Evolutionary conservation across 1,140 invertebrate species (phyloP), one percentile per base, ranked within the genome.

Genomic region (Pseudomyrmex concolor): DNA sequence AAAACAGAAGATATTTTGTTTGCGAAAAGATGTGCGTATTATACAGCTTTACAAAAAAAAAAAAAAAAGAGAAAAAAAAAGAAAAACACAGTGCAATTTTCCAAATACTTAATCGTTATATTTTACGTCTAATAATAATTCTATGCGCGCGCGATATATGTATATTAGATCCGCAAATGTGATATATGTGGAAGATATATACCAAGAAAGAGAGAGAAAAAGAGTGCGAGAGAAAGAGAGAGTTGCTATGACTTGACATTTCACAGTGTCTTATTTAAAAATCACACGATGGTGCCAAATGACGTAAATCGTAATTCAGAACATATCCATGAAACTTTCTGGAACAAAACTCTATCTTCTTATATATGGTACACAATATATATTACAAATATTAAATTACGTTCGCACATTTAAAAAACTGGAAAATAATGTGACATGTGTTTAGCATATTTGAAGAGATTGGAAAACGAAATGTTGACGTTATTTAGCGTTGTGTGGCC

Each of bases 251-350:
- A 76, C 25, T 34, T 12, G n/a, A 57, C 15, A 34, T 55, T 67
- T 67, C 22, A 50, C 9, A 67, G 48, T 55, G 43, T 80, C 22
- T 70, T 48, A 70, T 12, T 78, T 70, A 71, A 34, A n/a, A 76
- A 59, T 70, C 43, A 19, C 48, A 67, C 34, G 34, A 80, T 50
- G 66, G 66, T 80, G 76, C 76, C 76, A 80, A 80, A 80, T 80
- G 34, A 80, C 17, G 63, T 48, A 34, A 78, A 78, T 2, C n/a
- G 48, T 43, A 60, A 80, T 15, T 50, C 76, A 25, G 8, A 59
- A 80, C 66, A 80, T 80, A 80, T 80, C 76, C 55, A 60, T 70
- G 3, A 55, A 70, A 34, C 34, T 34, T 34, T 34, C n/a, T 50
- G 76, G 66, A 70, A 80, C 19, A 59, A 80, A n/a, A 34, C 34